These are phyloP conservation scores for Hyles euphorbiae DNA, from an alignment of 1,140 invertebrate species.

Conservation along the genomic window DNA sequence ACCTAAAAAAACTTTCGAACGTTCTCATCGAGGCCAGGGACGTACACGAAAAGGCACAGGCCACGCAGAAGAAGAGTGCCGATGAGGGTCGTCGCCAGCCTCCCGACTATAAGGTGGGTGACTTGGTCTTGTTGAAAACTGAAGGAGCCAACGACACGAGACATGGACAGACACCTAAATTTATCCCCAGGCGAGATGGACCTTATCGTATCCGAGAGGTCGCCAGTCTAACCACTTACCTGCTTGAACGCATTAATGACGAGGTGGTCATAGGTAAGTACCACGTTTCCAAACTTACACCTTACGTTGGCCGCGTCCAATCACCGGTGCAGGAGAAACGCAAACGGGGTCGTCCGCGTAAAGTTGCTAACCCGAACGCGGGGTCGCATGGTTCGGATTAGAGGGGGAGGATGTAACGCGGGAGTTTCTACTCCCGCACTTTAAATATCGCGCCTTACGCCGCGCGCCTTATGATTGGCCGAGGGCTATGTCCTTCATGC, in stretches of 20 bases:
- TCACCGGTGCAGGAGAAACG: slow-evolving; percentile 3
- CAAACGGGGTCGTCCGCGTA: slow-evolving; percentile 11
- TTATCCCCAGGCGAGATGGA: slow-evolving; percentile 2
- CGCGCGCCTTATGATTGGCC: too few relatives aligned
- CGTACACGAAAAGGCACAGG: slow-evolving; percentile 14
- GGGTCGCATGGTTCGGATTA: not conserved
- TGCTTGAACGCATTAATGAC: not conserved
- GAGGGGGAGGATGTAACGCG: slow-evolving; percentile 5
- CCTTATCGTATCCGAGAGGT: slow-evolving; percentile 18
- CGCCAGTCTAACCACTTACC: slow-evolving; percentile 36
- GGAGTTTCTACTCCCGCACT: too few relatives aligned
- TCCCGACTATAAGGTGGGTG: slow-evolving; percentile 12
- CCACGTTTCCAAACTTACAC: slow-evolving; percentile 9
- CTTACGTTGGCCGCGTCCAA: slow-evolving; percentile 4
- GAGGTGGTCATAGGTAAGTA: slow-evolving; percentile 10
- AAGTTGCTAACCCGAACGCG: not conserved
- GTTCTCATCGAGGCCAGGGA: slow-evolving; percentile 23
- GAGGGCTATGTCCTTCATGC: too few relatives aligned
- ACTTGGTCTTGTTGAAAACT: slow-evolving; percentile 19
- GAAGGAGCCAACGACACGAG: slow-evolving; percentile 23
- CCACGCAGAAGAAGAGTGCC: slow-evolving; percentile 4
- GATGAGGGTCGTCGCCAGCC: slow-evolving; percentile 9
- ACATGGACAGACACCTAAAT: slow-evolving; percentile 24
- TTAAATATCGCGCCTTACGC: too few relatives aligned
- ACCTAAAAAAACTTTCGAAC: slow-evolving; percentile 21